These are phyloP conservation scores for Myotis lucifugus DNA, from an alignment of 2,113 vertebrate species.

Conservation along the genomic window DNA sequence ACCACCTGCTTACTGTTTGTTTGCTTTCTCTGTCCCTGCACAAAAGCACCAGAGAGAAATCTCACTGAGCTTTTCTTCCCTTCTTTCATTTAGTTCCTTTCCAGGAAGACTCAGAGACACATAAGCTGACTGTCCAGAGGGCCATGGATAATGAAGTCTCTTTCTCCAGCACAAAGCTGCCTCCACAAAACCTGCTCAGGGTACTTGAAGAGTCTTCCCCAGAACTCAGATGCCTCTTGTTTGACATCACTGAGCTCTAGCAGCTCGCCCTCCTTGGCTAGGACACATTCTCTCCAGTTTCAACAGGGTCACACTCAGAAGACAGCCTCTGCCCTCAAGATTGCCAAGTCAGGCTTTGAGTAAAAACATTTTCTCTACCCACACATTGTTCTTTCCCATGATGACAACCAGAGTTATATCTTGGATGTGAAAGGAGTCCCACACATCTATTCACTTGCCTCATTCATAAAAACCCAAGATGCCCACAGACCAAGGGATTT, in stretches of 20 bases:
- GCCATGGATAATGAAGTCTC: slow-evolving; percentile 74
- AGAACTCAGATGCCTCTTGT: slow-evolving; percentile 68
- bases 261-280: slow-evolving; percentile 17
- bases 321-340: neutral
- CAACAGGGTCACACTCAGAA: slow-evolving; percentile 52
- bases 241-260: slow-evolving; percentile 60
- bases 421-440: slow-evolving; percentile 10
- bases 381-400: slow-evolving; percentile 18
- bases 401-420: slow-evolving; percentile 13
- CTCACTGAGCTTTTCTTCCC: neutral
- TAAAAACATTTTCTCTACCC: neutral
- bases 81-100: neutral
- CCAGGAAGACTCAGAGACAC: neutral
- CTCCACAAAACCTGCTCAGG: slow-evolving; percentile 73
- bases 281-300: neutral
- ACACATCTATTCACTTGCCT: neutral
- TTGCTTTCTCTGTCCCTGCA: neutral
- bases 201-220: slow-evolving; percentile 68
- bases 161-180: slow-evolving; percentile 78
- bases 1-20: neutral
- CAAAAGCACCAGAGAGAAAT: neutral
- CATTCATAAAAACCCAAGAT: slow-evolving; percentile 48
- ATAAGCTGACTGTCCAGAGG: neutral
- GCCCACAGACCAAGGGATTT: neutral
- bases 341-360: neutral